phyloP scores from a whole-genome alignment of 1,140 invertebrate genomes.

The Pseudomyrmex dendroicus region DNA sequence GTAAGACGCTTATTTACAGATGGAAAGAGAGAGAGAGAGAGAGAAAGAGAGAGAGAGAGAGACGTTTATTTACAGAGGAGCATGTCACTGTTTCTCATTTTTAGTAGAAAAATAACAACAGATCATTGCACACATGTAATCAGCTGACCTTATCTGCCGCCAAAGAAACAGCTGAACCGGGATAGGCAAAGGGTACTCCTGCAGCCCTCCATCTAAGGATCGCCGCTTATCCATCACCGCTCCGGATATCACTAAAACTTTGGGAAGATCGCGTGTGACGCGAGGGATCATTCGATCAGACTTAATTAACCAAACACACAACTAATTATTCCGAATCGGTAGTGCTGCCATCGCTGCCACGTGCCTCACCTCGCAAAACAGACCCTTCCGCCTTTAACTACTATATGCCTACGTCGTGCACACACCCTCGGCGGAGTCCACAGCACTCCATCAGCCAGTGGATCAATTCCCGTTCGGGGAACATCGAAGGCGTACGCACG shows the following conservation, averaged over 20 bases:
- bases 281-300: neutral
- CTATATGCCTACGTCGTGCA: conserved; percentile 8
- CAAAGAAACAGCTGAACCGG: conserved; percentile 99
- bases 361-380: conserved; percentile 61
- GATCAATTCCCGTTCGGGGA: conserved; percentile 20
- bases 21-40: no score
- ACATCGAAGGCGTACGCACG: neutral
- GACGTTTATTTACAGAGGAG: neutral
- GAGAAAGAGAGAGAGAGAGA: neutral
- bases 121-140: neutral
- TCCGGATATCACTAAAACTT: conserved; percentile 46
- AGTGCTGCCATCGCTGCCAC: conserved; percentile 38
- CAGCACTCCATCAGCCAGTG: conserved; percentile 4
- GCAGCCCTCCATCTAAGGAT: conserved; percentile 85
- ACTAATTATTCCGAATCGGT: conserved; percentile 10
- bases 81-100: neutral
- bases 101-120: neutral
- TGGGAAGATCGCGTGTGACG: neutral
- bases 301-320: neutral
- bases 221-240: conserved; percentile 80
- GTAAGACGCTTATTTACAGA: neutral
- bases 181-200: conserved; percentile 94
- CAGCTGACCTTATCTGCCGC: conserved; percentile 94
- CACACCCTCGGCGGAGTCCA: conserved; percentile 24
- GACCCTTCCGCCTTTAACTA: conserved; percentile 9